These are phyloP conservation scores for Mylabris sibirica DNA, from an alignment of 2,888 invertebrate genomes.

Conservation along the genomic window DNA sequence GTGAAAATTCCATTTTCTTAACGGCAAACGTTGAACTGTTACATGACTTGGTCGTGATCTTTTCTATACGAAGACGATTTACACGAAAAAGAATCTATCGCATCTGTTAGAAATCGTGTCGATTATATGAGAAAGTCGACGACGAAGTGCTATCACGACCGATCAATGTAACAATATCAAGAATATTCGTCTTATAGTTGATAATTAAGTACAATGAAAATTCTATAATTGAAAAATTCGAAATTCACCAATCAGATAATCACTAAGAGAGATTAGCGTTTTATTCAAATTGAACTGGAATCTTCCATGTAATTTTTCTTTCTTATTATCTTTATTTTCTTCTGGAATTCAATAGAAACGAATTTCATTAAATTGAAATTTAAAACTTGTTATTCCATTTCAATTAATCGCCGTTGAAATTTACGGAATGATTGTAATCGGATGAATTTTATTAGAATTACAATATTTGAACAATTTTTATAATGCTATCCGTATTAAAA, in stretches of 20 bases:
- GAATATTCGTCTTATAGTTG: not conserved
- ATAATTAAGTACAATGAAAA: not conserved
- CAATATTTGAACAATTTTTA: too few relatives aligned
- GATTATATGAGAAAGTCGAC: not conserved
- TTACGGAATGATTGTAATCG: slow-evolving; percentile 12
- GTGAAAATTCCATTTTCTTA: not conserved
- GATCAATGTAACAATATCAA: not conserved
- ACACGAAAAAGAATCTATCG: not conserved
- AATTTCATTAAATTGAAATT: slow-evolving; percentile 12
- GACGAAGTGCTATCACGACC: not conserved
- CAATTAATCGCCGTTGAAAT: slow-evolving; percentile 12
- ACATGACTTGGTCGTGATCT: not conserved
- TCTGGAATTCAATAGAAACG: not conserved
- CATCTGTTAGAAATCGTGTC: not conserved
- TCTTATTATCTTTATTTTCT: not conserved
- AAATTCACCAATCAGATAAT: not conserved
- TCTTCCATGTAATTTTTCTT: not conserved
- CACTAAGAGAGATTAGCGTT: not conserved
- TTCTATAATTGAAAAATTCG: not conserved
- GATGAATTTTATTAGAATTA: not conserved
- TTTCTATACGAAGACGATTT: not conserved
- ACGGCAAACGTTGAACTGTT: not conserved
- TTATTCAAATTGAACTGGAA: not conserved
- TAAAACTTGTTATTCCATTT: slow-evolving; percentile 6
- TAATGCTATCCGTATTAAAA: too few relatives aligned